These are phyloP conservation scores for Epinotia nisella DNA, from an alignment of 2,888 invertebrate genomes.

Conservation along the genomic window DNA sequence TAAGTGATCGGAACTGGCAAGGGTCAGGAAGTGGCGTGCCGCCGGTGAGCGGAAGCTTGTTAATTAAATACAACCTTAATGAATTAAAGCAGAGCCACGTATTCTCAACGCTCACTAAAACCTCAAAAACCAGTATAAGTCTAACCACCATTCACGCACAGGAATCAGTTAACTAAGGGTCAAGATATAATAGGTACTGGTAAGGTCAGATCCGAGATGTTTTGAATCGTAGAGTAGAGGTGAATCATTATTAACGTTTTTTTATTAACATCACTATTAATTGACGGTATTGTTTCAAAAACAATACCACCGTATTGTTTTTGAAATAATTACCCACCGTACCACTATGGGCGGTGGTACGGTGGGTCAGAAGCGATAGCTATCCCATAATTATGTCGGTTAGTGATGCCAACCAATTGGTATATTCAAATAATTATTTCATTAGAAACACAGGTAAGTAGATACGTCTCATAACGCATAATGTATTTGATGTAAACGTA, in stretches of 20 bases:
- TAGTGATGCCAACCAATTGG: neutral
- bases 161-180: neutral
- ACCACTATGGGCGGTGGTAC: no score
- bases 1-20: conserved; percentile 1
- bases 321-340: no score
- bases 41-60: conserved; percentile 8
- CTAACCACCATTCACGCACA: neutral
- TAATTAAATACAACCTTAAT: conserved; percentile 30
- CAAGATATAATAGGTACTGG: neutral
- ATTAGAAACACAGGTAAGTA: neutral
- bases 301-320: no score
- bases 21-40: conserved; percentile 12
- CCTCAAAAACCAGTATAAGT: neutral
- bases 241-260: conserved; percentile 18
- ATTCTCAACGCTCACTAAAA: neutral
- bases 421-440: neutral
- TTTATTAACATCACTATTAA: no score
- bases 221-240: neutral
- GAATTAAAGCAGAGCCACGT: neutral
- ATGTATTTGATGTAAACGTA: no score
- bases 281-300: no score
- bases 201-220: neutral
- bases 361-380: no score
- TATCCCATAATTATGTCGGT: no score
- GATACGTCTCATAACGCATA: no score